Percentiles rank a stretch among this genome's conserved stretches.
phyloP scores from a whole-genome alignment of 2,888 invertebrate species.

The Cybosia mesomella region DNA sequence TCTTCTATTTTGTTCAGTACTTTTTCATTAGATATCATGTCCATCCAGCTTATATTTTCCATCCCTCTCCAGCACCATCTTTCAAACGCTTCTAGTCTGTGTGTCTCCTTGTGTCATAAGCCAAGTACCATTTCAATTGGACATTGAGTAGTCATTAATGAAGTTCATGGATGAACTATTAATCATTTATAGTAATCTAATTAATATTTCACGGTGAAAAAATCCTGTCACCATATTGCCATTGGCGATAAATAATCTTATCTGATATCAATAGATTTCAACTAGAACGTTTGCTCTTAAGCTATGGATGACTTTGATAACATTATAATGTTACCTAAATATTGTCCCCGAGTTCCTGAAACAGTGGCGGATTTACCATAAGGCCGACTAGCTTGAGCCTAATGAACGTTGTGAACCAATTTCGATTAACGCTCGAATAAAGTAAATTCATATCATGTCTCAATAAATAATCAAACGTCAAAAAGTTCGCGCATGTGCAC shows the following conservation, averaged over 20 bases:
- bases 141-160: background rate
- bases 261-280: constrained; percentile 5
- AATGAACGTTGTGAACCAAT: too few relatives aligned
- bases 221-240: background rate
- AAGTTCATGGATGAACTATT: background rate
- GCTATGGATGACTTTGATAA: background rate
- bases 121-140: background rate
- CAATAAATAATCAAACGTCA: too few relatives aligned
- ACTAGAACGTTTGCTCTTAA: constrained; percentile 1
- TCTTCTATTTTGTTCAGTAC: background rate
- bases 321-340: too few relatives aligned
- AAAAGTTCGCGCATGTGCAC: too few relatives aligned
- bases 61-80: background rate
- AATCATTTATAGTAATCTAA: background rate
- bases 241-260: constrained; percentile 7
- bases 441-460: too few relatives aligned
- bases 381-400: background rate
- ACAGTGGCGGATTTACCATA: background rate
- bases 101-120: too few relatives aligned
- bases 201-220: constrained; percentile 3
- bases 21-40: background rate
- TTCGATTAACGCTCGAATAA: too few relatives aligned
- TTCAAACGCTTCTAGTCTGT: background rate
- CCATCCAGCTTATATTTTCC: too few relatives aligned
- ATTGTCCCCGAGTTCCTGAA: background rate